These are phyloP conservation scores for Oxyscelio sp. DNA, from an alignment of 2,888 invertebrate genomes.

Conservation along the genomic window DNA sequence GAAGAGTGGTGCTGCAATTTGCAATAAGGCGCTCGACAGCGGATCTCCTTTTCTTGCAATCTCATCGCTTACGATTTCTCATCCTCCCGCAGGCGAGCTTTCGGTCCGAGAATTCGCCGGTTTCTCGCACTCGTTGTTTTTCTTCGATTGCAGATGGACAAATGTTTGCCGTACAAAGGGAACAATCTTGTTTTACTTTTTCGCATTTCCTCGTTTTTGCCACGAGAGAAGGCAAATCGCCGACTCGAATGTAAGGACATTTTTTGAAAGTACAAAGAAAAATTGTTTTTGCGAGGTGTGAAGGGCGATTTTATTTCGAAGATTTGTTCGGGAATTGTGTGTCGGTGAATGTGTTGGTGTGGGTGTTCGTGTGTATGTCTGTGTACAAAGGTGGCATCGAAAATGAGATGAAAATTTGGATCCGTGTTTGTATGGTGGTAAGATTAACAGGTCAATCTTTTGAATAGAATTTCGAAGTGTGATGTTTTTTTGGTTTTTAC, in stretches of 20 bases:
- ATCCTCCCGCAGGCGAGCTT: slow-evolving; percentile 43
- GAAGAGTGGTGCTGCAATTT: slow-evolving; percentile 53
- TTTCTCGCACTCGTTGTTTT: slow-evolving; percentile 45
- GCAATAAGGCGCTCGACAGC: slow-evolving; percentile 73
- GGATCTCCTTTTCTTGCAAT: slow-evolving; percentile 49
- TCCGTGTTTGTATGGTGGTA: background rate
- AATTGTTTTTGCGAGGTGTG: slow-evolving; percentile 46
- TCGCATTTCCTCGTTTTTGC: slow-evolving; percentile 36
- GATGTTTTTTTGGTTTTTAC: too few relatives aligned
- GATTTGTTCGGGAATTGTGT: background rate
- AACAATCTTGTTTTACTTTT: slow-evolving; percentile 49
- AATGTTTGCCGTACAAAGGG: slow-evolving; percentile 51
- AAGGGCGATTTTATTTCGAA: slow-evolving; percentile 43
- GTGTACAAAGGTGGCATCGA: background rate
- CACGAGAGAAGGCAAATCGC: slow-evolving; percentile 24
- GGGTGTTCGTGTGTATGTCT: background rate
- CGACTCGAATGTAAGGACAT: slow-evolving; percentile 23
- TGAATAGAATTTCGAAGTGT: background rate
- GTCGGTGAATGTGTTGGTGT: too few relatives aligned
- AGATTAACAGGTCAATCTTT: background rate
- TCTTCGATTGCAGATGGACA: slow-evolving; percentile 60
- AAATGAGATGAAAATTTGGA: background rate
- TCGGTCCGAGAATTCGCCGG: slow-evolving; percentile 41
- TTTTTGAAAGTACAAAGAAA: slow-evolving; percentile 46
- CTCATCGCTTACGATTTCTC: slow-evolving; percentile 46